Evolutionary conservation across 2,797 vertebrate genomes (phyloP).

Genomic region (Alca torda): DNA sequence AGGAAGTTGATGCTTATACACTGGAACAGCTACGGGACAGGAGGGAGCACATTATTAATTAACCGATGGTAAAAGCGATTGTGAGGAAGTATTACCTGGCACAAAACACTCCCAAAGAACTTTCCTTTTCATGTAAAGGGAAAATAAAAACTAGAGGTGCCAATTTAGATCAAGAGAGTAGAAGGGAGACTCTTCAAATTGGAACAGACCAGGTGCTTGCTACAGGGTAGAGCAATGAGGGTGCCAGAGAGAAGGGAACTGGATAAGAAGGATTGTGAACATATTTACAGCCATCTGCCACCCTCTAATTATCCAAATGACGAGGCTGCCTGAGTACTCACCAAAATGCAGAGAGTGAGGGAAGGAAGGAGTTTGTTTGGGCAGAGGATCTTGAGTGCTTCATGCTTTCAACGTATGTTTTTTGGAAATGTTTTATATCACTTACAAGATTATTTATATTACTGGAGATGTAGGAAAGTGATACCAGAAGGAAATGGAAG

Average conservation of each 20-base stretch:
- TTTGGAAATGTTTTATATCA: slow-evolving; percentile 27
- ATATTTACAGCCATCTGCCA: slow-evolving; percentile 67
- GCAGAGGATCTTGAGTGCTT: background rate
- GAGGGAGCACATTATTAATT: background rate
- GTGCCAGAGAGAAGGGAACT: slow-evolving; percentile 27
- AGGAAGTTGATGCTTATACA: background rate
- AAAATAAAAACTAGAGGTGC: background rate
- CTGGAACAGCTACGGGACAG: background rate
- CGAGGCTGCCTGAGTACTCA: background rate
- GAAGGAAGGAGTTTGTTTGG: slow-evolving; percentile 25
- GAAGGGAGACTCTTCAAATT: background rate
- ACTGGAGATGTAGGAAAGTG: background rate
- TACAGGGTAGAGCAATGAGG: background rate
- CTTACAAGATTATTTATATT: background rate
- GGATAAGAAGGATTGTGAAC: slow-evolving; percentile 46
- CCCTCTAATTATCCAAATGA: slow-evolving; percentile 41
- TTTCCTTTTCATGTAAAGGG: background rate
- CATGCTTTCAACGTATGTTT: background rate
- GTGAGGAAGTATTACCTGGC: background rate
- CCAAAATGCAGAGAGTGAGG: background rate
- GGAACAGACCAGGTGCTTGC: slow-evolving; percentile 32
- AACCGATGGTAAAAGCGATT: background rate
- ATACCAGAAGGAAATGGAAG: background rate
- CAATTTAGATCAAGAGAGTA: background rate
- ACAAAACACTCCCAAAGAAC: background rate